Percentiles rank a stretch among this genome's conserved stretches.
These are phyloP conservation scores for Dicyrtoma fusca DNA, from an alignment of 2,888 invertebrate genomes.

Conservation along the genomic window DNA sequence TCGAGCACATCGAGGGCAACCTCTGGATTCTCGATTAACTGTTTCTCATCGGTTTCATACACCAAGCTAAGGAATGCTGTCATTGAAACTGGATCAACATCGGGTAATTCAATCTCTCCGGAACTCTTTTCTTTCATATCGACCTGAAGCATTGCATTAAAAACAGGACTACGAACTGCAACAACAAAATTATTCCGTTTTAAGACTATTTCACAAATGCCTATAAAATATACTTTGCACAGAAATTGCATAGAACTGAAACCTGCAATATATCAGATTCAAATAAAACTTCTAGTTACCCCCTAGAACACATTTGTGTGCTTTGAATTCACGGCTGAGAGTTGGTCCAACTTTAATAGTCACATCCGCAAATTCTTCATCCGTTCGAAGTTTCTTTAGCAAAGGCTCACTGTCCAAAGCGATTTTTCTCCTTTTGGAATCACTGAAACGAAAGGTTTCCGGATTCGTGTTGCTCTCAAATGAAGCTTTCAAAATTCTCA, in stretches of 20 bases:
- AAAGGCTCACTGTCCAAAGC: neutral
- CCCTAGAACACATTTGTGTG: slow-evolving; percentile 28
- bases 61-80: slow-evolving; percentile 5
- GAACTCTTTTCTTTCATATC: slow-evolving; percentile 25
- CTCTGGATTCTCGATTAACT: neutral
- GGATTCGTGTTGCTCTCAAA: neutral
- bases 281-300: too few species aligned
- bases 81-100: slow-evolving; percentile 2
- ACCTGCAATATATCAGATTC: too few species aligned
- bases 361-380: slow-evolving; percentile 13
- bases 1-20: slow-evolving; percentile 5
- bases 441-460: neutral
- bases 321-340: neutral
- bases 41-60: slow-evolving; percentile 15
- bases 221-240: too few species aligned
- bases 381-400: slow-evolving; percentile 23
- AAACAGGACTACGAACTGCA: slow-evolving; percentile 26
- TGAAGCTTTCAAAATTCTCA: neutral
- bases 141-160: slow-evolving; percentile 15
- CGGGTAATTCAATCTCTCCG: slow-evolving; percentile 14
- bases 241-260: too few species aligned
- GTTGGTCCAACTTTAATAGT: slow-evolving; percentile 15
- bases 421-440: neutral
- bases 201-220: neutral
- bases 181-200: neutral